phyloP scores from a whole-genome alignment of 1,140 invertebrate genomes.

The Drosophila burlai region DNA sequence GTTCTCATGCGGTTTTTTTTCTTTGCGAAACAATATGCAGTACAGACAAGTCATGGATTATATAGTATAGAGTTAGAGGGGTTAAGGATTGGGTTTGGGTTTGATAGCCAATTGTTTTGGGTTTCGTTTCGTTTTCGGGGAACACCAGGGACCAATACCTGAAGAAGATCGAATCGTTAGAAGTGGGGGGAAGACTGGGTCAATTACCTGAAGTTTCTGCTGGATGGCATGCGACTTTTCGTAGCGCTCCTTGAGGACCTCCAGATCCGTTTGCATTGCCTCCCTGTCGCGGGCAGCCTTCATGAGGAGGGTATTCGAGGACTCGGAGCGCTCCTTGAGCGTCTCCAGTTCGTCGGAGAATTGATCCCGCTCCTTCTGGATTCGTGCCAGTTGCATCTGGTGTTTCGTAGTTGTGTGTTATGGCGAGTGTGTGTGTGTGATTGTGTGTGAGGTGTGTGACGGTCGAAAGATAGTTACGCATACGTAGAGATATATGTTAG shows the following conservation, averaged over 20 bases:
- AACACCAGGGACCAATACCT: slow-evolving; percentile 14
- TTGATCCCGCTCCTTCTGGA: slow-evolving; percentile 95
- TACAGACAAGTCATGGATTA: slow-evolving; percentile 47
- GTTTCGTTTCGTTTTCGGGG: slow-evolving; percentile 17
- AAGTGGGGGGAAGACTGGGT: background rate
- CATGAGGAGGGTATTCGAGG: slow-evolving; percentile 91
- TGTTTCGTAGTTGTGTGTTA: slow-evolving; percentile 30
- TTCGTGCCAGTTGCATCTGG: slow-evolving; percentile 89
- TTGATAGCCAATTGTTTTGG: slow-evolving; percentile 46
- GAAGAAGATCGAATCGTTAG: slow-evolving; percentile 8
- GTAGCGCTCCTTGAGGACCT: slow-evolving; percentile 94
- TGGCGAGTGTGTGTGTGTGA: background rate
- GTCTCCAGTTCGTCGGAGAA: slow-evolving; percentile 93
- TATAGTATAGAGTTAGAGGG: slow-evolving; percentile 17
- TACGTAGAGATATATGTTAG: slow-evolving; percentile 63
- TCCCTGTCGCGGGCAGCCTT: slow-evolving; percentile 95
- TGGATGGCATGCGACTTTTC: slow-evolving; percentile 94
- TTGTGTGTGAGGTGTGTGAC: slow-evolving; percentile 38
- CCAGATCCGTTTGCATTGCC: slow-evolving; percentile 92
- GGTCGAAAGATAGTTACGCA: slow-evolving; percentile 76
- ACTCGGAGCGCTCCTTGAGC: slow-evolving; percentile 92
- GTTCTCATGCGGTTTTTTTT: slow-evolving; percentile 67
- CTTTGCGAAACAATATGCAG: slow-evolving; percentile 56
- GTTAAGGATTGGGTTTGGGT: background rate
- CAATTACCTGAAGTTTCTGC: slow-evolving; percentile 91